A percentile compares a stretch with the other conserved stretches of the same genome.
These are phyloP conservation scores for Noctua janthina DNA, from an alignment of 2,888 invertebrate genomes.

Conservation along the genomic window DNA sequence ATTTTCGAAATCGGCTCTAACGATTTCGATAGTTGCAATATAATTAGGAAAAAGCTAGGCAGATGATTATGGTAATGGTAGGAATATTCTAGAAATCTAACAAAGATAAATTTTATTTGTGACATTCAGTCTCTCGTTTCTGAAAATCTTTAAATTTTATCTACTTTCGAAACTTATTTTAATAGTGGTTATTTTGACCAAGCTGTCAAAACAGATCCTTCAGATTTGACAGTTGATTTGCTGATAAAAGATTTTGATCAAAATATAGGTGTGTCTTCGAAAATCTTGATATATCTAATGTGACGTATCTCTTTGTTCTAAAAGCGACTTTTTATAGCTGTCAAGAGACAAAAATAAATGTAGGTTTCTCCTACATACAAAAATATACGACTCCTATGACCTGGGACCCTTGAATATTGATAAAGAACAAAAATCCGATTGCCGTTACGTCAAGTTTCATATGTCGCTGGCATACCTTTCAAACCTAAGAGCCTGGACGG, in stretches of 20 bases:
- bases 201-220: neutral
- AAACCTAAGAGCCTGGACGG: too few relatives aligned
- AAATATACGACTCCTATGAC: too few relatives aligned
- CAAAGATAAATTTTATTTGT: neutral
- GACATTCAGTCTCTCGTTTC: too few relatives aligned
- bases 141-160: neutral
- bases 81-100: neutral
- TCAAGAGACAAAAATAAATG: neutral
- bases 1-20: too few relatives aligned
- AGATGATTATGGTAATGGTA: too few relatives aligned
- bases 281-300: neutral
- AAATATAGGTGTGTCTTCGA: neutral
- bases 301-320: neutral
- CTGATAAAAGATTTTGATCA: neutral
- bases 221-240: neutral
- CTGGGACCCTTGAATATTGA: too few relatives aligned
- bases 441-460: too few relatives aligned
- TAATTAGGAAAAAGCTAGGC: too few relatives aligned
- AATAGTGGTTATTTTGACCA: neutral
- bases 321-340: neutral
- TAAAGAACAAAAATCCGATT: too few relatives aligned
- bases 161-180: slow-evolving; percentile 1
- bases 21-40: too few relatives aligned
- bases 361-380: too few relatives aligned
- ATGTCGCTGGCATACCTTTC: too few relatives aligned